phyloP scores from a whole-genome alignment of 2,888 invertebrate genomes.

The Ceriagrion tenellum region DNA sequence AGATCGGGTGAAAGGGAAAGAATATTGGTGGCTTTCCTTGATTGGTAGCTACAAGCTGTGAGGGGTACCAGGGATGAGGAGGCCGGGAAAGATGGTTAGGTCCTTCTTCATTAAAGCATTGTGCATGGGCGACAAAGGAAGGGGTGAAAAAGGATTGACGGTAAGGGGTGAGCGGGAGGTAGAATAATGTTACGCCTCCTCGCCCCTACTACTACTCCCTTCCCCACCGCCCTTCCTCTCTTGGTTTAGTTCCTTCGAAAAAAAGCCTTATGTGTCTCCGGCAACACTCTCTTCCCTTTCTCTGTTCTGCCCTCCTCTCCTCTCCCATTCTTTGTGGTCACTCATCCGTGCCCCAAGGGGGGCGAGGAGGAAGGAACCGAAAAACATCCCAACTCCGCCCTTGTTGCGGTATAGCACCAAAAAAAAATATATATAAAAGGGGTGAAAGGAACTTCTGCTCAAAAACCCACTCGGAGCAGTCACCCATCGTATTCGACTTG shows the following conservation, averaged over 20 bases:
- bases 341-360: constrained; percentile 50
- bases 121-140: not conserved
- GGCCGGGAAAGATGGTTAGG: not conserved
- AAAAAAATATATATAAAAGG: not conserved
- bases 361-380: not conserved
- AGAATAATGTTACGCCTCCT: not conserved
- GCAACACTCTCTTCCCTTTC: not conserved
- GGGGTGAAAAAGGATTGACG: not conserved
- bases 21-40: not conserved
- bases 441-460: constrained; percentile 41
- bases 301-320: not conserved
- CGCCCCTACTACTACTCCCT: not conserved
- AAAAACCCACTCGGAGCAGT: constrained; percentile 23
- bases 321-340: constrained; percentile 46
- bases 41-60: not conserved
- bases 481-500: constrained; percentile 28
- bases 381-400: constrained; percentile 52
- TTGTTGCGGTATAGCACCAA: constrained; percentile 51
- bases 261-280: constrained; percentile 38
- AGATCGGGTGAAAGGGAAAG: not conserved
- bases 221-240: not conserved
- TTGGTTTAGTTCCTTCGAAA: constrained; percentile 31
- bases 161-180: not conserved
- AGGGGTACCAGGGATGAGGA: not conserved
- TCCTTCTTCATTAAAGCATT: constrained; percentile 4